Percentiles rank a stretch among this genome's conserved stretches.
Conservation (phyloP, 2,113 vertebrate genomes). For the Edolisoma coerulescens region DNA sequence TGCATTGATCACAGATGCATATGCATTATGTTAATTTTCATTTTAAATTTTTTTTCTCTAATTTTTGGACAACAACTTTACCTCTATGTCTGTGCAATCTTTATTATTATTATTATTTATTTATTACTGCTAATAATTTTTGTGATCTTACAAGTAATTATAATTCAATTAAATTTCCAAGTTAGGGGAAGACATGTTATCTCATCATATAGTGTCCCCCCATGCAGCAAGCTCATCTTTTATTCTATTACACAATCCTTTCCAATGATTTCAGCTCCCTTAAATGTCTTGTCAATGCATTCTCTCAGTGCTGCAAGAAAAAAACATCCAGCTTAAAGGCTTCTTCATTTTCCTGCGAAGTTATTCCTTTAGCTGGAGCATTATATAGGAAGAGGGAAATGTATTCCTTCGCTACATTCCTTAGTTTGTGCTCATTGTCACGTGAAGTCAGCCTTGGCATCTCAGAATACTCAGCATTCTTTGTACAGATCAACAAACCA, state of each 20-base stretch:
- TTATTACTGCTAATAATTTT: not conserved
- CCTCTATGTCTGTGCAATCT: not conserved
- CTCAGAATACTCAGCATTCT: conserved; percentile 41
- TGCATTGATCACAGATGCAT: not conserved
- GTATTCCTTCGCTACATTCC: conserved; percentile 27
- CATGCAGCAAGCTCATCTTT: not conserved
- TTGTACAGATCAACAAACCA: conserved; percentile 53
- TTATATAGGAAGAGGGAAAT: conserved; percentile 9
- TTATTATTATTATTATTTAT: not conserved
- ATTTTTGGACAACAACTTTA: not conserved
- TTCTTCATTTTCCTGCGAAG: conserved; percentile 35
- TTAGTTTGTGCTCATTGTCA: conserved; percentile 41
- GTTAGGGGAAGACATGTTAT: not conserved
- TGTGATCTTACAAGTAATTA: not conserved
- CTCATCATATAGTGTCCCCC: not conserved
- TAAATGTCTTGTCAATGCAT: not conserved
- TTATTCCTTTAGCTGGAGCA: conserved; percentile 4
- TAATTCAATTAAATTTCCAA: not conserved
- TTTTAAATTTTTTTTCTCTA: not conserved
- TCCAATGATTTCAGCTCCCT: not conserved
- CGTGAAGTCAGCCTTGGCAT: conserved; percentile 1
- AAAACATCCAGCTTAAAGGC: not conserved
- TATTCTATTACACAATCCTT: not conserved
- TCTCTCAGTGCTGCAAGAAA: conserved; percentile 28
- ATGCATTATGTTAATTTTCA: not conserved